Evolutionary conservation across 1,140 invertebrate genomes (phyloP).

Genomic region (Pseudoatta argentina): DNA sequence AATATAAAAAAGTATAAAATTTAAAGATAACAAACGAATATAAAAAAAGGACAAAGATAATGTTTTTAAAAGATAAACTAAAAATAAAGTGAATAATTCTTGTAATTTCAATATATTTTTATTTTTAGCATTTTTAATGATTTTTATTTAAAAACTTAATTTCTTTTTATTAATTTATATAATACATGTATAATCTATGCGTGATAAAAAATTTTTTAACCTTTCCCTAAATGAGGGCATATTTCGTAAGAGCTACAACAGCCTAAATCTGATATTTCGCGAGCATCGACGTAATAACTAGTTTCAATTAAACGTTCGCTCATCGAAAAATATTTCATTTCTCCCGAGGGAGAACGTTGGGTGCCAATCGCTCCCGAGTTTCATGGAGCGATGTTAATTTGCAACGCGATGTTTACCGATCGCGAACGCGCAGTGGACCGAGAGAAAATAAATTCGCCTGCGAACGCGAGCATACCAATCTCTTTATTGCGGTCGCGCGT

Average conservation of each 20-base stretch:
- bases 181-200: neutral
- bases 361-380: conserved; percentile 6
- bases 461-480: conserved; percentile 26
- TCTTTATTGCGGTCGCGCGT: conserved; percentile 51
- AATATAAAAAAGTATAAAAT: no score
- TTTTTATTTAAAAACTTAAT: neutral
- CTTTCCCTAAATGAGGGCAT: neutral
- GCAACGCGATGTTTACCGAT: conserved; percentile 54
- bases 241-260: neutral
- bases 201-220: neutral
- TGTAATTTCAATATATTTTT: neutral
- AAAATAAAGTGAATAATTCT: neutral
- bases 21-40: neutral
- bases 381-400: conserved; percentile 57
- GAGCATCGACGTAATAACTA: neutral
- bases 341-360: conserved; percentile 3
- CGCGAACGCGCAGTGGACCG: neutral
- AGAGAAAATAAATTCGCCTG: conserved; percentile 41
- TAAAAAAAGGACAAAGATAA: neutral
- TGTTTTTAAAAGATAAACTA: neutral
- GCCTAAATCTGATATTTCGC: conserved; percentile 22
- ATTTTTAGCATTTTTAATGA: neutral
- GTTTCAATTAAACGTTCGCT: conserved; percentile 52
- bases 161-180: neutral
- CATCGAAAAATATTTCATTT: conserved; percentile 53